Base-by-base conservation (phyloP, 1,140 invertebrate species). In the Cataglyphis hispanica region DNA sequence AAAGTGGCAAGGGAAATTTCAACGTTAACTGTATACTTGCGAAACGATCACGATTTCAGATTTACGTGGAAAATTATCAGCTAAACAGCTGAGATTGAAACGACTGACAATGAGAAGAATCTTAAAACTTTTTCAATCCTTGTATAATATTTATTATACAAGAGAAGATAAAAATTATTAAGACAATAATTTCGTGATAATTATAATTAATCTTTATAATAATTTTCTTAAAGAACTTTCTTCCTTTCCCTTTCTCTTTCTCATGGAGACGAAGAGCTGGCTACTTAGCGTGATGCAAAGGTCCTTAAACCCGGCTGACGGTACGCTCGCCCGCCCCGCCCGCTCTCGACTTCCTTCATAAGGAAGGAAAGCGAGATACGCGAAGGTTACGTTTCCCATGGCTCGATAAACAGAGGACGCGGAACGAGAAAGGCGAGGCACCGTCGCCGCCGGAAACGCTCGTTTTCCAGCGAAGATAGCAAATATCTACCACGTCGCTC, bases 321-420 rank as follows among this genome's bases (percentile, higher is more conserved):
- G 25, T 25, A 72, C 78, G 77, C 37, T 27, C 27, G 76, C 27
- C 72, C 16, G 53, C 43, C 43, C 74, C 16, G 74, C 37, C 31
- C 31, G 31, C 31, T 31, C 31, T 31, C 31, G 31, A 2, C 58
- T 77, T 70, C 37, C 37, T 25, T n/a, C 37, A 34, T 60, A 53
- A 81, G 78, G 66, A 81, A 81, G 53, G 53, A 81, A 81, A 81
- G 66, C 67, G 37, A 81, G 78, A 81, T 81, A 81, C 37, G 78
- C 50, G 25, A 81, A 50, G 37, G 34, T 81, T 81, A 81, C 78
- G 53, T 81, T 81, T 81, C 78, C 66, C 78, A 81, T 81, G 78
- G 78, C 53, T 81, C 69, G 78, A 81, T 81, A 81, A 81, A 81
- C 37, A 81, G 78, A 81, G 78, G 77, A 80, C 77, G 63, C 77